phyloP scores from a whole-genome alignment of 2,797 vertebrate genomes.

The Enteromius treurensis region DNA sequence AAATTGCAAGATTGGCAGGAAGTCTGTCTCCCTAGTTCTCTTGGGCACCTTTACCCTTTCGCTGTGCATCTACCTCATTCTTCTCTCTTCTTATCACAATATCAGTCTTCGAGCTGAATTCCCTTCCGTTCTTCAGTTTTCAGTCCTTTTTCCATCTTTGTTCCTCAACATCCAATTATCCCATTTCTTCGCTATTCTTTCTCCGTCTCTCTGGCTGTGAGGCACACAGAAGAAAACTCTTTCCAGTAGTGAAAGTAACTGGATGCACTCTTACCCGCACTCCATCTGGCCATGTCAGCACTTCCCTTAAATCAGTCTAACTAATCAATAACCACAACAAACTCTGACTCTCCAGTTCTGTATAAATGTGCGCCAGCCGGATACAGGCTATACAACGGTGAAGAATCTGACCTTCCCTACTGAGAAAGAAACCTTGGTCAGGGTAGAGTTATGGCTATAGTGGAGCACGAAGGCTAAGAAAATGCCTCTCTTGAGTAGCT shows the following conservation, averaged over 20 bases:
- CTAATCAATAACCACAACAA: conserved; percentile 41
- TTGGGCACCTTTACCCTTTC: conserved; percentile 15
- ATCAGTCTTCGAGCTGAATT: conserved; percentile 30
- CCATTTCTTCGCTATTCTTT: conserved; percentile 56
- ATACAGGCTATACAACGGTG: background rate
- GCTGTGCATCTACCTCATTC: conserved; percentile 10
- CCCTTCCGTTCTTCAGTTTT: conserved; percentile 62
- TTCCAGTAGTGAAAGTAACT: conserved; percentile 16
- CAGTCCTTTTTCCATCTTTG: conserved; percentile 56
- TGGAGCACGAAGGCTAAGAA: conserved; percentile 20
- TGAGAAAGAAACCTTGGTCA: conserved; percentile 20
- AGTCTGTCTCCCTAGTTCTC: conserved; percentile 10
- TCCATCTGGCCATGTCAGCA: conserved; percentile 6
- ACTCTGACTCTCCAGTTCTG: background rate
- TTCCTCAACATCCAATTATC: conserved; percentile 59
- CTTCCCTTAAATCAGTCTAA: conserved; percentile 21
- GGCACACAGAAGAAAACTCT: conserved; percentile 20
- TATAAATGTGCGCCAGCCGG: background rate
- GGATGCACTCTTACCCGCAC: conserved; percentile 1
- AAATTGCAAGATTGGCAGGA: conserved; percentile 30
- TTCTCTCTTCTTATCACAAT: conserved; percentile 22
- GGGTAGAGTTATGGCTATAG: conserved; percentile 34
- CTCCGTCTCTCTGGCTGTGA: conserved; percentile 62
- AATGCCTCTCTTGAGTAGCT: conserved; percentile 13
- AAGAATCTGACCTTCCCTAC: conserved; percentile 6